Evolutionary conservation across 1,140 invertebrate genomes (phyloP), one percentile per base, ranked within the genome.

Genomic region (Magallana angulata): DNA sequence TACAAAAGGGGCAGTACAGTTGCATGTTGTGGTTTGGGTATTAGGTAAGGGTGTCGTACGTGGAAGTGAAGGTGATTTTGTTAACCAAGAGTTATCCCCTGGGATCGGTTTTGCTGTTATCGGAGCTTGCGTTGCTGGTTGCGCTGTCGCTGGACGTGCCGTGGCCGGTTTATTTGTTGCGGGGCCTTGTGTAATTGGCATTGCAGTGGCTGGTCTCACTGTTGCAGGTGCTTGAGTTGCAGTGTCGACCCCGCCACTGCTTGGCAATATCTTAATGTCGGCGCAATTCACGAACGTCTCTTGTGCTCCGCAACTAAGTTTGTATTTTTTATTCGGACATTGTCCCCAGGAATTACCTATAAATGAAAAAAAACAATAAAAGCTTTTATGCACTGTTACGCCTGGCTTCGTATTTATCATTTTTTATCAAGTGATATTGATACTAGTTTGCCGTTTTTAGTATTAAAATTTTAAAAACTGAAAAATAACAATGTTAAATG

Each of bases 271-370:
- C 9, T 36, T 81, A 11, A 81, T 36, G 16, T 81, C 76, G 8
- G 76, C 76, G 56, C 76, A 81, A 36, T 81, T 81, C 56, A 36
- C 56, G 36, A 81, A 81, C 1, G 76, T 81, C 36, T 81, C 76
- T 36, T 81, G 76, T 81, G 76, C 36, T 48, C 76, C 76, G 56
- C 76, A 81, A 12, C 76, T 36, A 48, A 56, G 14, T 2, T 36
- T 12, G 0, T 7, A 48, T 14, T 14, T 7, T 56, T 48, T 81
- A 7, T 36, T 16, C 56, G 30, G 30, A 81, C n/a, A 81, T 11
- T 6, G 8, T 14, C 76, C 30, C 1, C 9, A 48, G 30, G 24
- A 30, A 14, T 56, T 56, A 30, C 14, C 14, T 81, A 81, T 8
- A 48, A 81, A 81, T 11, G 30, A 16, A 68, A 68, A 68, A 7